Evolutionary conservation across 2,797 vertebrate genomes (phyloP).

Genomic region (Platalea minor): DNA sequence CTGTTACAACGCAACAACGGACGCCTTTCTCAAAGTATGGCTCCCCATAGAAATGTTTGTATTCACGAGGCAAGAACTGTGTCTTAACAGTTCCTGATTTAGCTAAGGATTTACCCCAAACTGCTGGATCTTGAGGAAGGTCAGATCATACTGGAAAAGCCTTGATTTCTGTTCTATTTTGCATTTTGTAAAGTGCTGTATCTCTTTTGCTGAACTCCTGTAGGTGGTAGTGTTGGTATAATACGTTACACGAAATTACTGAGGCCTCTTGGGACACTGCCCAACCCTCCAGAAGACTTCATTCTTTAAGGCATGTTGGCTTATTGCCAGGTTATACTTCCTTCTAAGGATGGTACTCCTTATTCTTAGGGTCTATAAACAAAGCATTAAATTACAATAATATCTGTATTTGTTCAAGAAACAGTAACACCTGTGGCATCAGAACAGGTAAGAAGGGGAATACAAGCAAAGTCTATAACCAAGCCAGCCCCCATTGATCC

Average conservation of each 20-base stretch:
- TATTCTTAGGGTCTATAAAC: background rate
- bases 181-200: background rate
- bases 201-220: conserved; percentile 22
- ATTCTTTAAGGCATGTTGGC: background rate
- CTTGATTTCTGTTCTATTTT: background rate
- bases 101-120: background rate
- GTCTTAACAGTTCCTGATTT: background rate
- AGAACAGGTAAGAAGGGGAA: background rate
- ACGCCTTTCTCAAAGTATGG: background rate
- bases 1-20: background rate
- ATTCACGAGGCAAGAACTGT: background rate
- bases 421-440: background rate
- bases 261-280: background rate
- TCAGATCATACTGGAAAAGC: background rate
- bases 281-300: background rate
- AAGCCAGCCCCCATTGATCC: background rate
- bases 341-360: background rate
- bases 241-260: background rate
- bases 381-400: background rate
- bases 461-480: background rate
- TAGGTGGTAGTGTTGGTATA: conserved; percentile 31
- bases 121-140: background rate
- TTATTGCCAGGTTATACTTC: background rate
- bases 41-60: background rate
- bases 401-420: background rate